Evolutionary conservation across 2,113 vertebrate genomes (phyloP), one percentile per base, ranked within the genome.

Genomic region (Accipiter virgatus): DNA sequence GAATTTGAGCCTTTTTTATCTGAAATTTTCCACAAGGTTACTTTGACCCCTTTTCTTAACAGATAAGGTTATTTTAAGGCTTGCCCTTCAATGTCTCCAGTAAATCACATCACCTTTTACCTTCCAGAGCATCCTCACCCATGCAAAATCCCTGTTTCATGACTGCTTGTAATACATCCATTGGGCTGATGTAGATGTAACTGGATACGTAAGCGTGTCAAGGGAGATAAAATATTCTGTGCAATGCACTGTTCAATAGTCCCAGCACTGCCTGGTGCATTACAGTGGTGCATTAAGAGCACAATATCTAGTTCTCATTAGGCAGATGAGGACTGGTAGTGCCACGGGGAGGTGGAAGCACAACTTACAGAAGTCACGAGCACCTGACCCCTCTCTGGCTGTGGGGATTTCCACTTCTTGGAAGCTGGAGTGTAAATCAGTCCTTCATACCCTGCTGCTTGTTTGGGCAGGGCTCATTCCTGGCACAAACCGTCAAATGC

Each of bases 151-250:
- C 31, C 7, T 42, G 58, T 31, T 70, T 63, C 45, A 61, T 21
- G 13, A 48, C 20, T 10, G 13, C 47, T 11, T 26, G 21, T 42
- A 42, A 21, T 27, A 15, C 17, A 23, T 15, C 20, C 16, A 1
- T 18, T 36, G 66, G n/a, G 26, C 82, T 81, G 68, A 40, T 70
- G 25, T 4, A 32, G 55, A 26, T 61, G 48, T 82, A 38, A 48
- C 26, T 2, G 4, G 14, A 25, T 40, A n/a, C 1, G 0, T 52
- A 25, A 78, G 13, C 4, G 4, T 47, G 29, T 47, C 4, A 1
- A 56, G 42, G 43, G 61, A 91, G 48, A 95, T 78, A 26, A 88
- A 95, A 74, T 29, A 43, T 19, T 56, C 25, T 21, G 4, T 74
- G n/a, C 17, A 36, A 11, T 11, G 52, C 21, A 11, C 58, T 80